phyloP scores from a whole-genome alignment of 2,888 invertebrate species.

The Cremastinae sp. region DNA sequence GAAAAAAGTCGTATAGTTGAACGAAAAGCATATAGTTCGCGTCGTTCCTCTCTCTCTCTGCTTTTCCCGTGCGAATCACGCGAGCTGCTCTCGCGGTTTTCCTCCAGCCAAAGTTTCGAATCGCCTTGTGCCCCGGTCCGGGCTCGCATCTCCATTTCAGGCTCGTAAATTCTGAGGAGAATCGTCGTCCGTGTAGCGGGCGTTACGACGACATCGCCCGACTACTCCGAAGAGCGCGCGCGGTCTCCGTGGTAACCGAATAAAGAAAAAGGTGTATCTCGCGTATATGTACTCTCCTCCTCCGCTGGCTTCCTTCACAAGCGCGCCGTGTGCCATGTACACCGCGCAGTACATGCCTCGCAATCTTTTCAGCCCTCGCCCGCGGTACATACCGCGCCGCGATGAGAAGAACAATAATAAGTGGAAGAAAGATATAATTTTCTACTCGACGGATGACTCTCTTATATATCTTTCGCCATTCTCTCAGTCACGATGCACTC shows the following conservation, averaged over 20 bases:
- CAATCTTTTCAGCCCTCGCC: slow-evolving; percentile 36
- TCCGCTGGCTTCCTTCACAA: slow-evolving; percentile 8
- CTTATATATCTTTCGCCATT: slow-evolving; percentile 8
- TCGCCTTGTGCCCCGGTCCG: slow-evolving; percentile 1
- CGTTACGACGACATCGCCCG: slow-evolving; percentile 16
- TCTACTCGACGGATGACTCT: slow-evolving; percentile 38
- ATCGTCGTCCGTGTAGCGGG: slow-evolving; percentile 33
- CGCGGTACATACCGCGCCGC: background rate
- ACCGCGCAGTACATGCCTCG: slow-evolving; percentile 7
- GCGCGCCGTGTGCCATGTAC: slow-evolving; percentile 47
- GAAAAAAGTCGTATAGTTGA: slow-evolving; percentile 40
- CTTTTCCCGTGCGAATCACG: slow-evolving; percentile 7
- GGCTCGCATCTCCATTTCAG: slow-evolving; percentile 60
- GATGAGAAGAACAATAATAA: background rate
- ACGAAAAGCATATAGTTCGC: too few species aligned
- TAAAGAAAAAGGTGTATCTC: slow-evolving; percentile 37
- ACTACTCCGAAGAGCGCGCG: slow-evolving; percentile 31
- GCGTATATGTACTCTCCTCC: slow-evolving; percentile 43
- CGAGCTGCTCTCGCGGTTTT: slow-evolving; percentile 38
- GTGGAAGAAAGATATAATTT: slow-evolving; percentile 47
- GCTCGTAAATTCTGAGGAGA: slow-evolving; percentile 61
- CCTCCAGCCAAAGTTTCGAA: slow-evolving; percentile 47
- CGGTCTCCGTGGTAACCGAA: slow-evolving; percentile 60
- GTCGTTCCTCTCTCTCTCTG: too few species aligned
- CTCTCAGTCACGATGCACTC: slow-evolving; percentile 2